These are phyloP conservation scores for Tineola bisselliella DNA, from an alignment of 2,888 invertebrate species.

Conservation along the genomic window DNA sequence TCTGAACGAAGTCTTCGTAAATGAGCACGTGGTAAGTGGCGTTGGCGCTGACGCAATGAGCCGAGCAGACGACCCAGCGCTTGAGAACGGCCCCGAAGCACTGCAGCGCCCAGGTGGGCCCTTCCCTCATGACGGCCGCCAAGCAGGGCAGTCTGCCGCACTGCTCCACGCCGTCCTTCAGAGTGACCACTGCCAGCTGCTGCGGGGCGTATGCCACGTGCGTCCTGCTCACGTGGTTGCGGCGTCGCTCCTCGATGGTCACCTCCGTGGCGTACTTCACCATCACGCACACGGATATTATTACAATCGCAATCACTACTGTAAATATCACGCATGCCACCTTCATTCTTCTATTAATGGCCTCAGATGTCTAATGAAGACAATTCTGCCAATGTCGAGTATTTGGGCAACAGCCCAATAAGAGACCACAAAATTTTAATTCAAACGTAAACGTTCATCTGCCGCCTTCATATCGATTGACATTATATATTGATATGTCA, in stretches of 20 bases:
- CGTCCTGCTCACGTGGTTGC: conserved; percentile 21
- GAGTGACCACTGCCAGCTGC: conserved; percentile 29
- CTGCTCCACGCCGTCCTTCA: not conserved
- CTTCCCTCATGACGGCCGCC: conserved; percentile 41
- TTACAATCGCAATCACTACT: conserved; percentile 36
- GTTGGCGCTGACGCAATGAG: conserved; percentile 39
- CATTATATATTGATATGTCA: too few species aligned
- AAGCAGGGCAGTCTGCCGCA: conserved; percentile 38
- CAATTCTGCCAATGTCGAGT: too few species aligned
- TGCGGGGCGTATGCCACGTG: conserved; percentile 28
- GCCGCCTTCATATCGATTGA: too few species aligned
- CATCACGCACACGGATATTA: conserved; percentile 53
- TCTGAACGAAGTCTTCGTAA: conserved; percentile 37
- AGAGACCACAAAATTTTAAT: too few species aligned
- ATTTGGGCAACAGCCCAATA: too few species aligned
- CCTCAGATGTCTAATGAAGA: too few species aligned
- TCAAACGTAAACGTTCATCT: too few species aligned
- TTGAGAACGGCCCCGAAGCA: conserved; percentile 47
- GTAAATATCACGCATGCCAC: conserved; percentile 42
- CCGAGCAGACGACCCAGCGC: conserved; percentile 48
- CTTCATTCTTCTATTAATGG: conserved; percentile 32
- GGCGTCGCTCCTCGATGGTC: conserved; percentile 36
- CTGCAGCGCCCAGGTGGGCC: conserved; percentile 36
- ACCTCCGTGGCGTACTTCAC: conserved; percentile 55
- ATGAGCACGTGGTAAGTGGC: conserved; percentile 39